Evolutionary conservation across 1,140 invertebrate genomes (phyloP).

Genomic region (Lepidurus apus): DNA sequence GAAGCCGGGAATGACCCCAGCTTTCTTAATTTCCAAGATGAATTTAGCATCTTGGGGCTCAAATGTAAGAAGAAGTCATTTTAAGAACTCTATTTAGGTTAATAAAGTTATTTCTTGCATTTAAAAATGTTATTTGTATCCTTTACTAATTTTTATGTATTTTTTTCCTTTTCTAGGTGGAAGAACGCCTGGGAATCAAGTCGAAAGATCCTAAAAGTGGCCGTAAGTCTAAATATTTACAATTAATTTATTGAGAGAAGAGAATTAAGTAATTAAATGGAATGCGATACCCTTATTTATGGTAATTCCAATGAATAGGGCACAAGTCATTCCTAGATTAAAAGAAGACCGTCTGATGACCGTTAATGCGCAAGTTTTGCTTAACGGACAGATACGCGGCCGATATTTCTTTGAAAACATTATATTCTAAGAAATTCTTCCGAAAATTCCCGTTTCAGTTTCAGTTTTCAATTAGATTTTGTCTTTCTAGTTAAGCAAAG

Average conservation of each 20-base stretch:
- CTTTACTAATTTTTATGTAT: neutral
- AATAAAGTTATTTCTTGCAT: too few relatives aligned
- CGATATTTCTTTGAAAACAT: neutral
- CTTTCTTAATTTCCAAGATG: slow-evolving; percentile 59
- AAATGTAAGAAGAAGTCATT: slow-evolving; percentile 50
- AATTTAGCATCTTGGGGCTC: slow-evolving; percentile 74
- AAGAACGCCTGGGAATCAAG: slow-evolving; percentile 29
- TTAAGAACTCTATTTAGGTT: neutral
- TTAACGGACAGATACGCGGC: slow-evolving; percentile 37
- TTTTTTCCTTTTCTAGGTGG: slow-evolving; percentile 19
- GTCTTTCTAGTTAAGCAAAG: slow-evolving; percentile 22
- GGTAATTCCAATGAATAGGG: slow-evolving; percentile 13
- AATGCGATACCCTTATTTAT: neutral
- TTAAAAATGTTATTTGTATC: neutral
- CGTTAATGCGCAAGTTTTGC: slow-evolving; percentile 28
- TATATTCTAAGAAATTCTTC: too few relatives aligned
- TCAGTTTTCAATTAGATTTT: neutral
- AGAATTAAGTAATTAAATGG: neutral
- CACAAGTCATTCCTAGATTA: slow-evolving; percentile 36
- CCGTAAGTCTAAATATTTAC: slow-evolving; percentile 32
- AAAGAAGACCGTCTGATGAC: slow-evolving; percentile 38
- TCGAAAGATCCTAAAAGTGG: slow-evolving; percentile 35
- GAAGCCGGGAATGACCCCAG: slow-evolving; percentile 37
- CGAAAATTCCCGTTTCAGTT: too few relatives aligned
- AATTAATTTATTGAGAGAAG: neutral